These are phyloP conservation scores for Daphoenositta chrysoptera DNA, from an alignment of 2,113 vertebrate genomes.

Conservation along the genomic window DNA sequence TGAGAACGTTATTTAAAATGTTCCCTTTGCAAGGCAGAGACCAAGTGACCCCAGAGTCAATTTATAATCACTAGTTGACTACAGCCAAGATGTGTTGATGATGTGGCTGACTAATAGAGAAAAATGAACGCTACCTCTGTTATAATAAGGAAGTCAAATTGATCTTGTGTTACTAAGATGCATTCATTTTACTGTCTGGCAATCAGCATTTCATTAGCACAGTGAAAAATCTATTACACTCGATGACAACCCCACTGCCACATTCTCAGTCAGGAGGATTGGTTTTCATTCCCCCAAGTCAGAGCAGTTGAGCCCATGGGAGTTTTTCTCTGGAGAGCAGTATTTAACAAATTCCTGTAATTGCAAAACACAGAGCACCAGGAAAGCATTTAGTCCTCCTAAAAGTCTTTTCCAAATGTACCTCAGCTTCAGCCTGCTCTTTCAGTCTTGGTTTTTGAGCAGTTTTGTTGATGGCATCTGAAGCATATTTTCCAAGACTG, in stretches of 20 bases:
- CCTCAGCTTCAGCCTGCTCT: background rate
- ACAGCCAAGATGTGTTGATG: background rate
- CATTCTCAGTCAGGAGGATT: background rate
- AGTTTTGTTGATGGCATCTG: background rate
- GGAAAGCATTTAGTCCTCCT: background rate
- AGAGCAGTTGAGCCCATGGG: background rate
- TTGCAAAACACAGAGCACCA: background rate
- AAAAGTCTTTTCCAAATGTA: background rate
- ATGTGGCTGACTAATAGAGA: constrained; percentile 20
- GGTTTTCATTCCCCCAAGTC: background rate
- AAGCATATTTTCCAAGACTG: background rate
- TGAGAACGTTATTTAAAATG: background rate
- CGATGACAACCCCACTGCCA: background rate
- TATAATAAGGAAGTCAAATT: background rate
- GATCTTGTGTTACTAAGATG: background rate
- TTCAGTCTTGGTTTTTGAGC: background rate
- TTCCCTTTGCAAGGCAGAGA: background rate
- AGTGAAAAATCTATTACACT: background rate
- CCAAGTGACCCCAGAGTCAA: background rate
- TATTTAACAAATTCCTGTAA: background rate
- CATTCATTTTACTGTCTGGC: background rate
- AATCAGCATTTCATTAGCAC: constrained; percentile 3
- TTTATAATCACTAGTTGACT: constrained; percentile 8
- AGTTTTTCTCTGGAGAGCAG: background rate
- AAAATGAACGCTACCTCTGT: background rate